These are phyloP conservation scores for Falcunculus frontatus DNA, from an alignment of 2,113 vertebrate genomes.

Conservation along the genomic window DNA sequence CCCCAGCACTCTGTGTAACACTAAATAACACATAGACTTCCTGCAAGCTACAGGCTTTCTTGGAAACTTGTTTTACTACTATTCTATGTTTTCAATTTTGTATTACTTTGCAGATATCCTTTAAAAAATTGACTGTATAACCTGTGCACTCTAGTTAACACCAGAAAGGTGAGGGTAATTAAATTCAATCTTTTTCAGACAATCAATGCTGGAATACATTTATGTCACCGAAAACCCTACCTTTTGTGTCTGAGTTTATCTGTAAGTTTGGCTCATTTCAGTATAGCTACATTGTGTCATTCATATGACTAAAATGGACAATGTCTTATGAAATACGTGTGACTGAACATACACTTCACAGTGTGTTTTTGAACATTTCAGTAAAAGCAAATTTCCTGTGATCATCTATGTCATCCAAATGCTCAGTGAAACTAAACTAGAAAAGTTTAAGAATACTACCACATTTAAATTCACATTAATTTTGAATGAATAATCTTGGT, in stretches of 20 bases:
- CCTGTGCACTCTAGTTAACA: background rate
- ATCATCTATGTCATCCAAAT: background rate
- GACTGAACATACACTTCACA: background rate
- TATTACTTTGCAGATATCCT: background rate
- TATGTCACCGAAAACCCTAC: accelerated
- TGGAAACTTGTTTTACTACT: background rate
- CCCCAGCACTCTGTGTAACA: background rate
- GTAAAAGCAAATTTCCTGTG: background rate
- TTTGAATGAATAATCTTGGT: background rate
- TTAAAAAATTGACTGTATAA: background rate
- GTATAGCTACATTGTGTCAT: background rate
- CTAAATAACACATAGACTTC: background rate
- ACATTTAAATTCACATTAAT: background rate
- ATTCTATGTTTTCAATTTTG: background rate
- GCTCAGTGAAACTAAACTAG: background rate
- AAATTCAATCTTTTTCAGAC: background rate
- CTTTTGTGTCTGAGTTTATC: background rate
- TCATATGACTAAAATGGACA: background rate
- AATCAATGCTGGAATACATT: background rate
- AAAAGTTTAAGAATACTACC: background rate
- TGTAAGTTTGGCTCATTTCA: background rate
- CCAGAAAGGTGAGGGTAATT: background rate
- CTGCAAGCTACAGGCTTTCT: background rate
- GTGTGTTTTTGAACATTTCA: background rate
- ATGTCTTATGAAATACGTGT: background rate